Base-by-base conservation (phyloP, 1,140 invertebrate species). In the Megalopta genalis region DNA sequence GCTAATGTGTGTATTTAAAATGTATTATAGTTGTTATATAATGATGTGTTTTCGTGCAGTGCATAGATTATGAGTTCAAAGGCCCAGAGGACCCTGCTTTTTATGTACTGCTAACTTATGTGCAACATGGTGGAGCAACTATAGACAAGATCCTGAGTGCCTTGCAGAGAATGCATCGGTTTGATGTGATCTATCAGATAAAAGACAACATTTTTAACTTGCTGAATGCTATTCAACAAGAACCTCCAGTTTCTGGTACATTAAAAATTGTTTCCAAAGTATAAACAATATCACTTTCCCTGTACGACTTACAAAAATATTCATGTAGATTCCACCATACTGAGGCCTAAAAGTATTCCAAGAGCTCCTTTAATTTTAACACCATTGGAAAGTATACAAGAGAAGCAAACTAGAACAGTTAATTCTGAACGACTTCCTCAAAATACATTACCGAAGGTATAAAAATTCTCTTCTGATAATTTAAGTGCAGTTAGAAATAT, bases 61-160 rank as follows among this genome's bases (percentile, higher is more conserved):
- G 87, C 32, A 91, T 91, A 83, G 89, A 90, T 69, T 89, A 90
- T 75, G 80, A 90, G 64, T 90, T 90, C 69, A 91, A 89, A 81
- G 89, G 88, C 10, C 67, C 88, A 1, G 83, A 90, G 76, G 90
- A 90, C 87, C 89, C 90, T 64, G 90, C 89, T 18, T 90, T 90
- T 69, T 90, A 90, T 76, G 90, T 90, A 12, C 74, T 91, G 60
- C 67, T 91, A 27, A 65, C 90, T 42, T 91, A 88, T 76, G 82
- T 82, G 9, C 90, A 91, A 73, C 82, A 64, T 32, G n/a, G 37
- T 0, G 87, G 87, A 9, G 86, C 90, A 77, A 90, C 88, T 21
- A 63, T 90, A 21, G 89, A 90, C 64, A 90, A 89, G 77, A 86
- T 91, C 71, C 52, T 90, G 21, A 65, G 39, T 52, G 79, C 80